Evolutionary conservation across 2,113 vertebrate genomes (phyloP), one percentile per base, ranked within the genome.

Genomic region (Eleginops maclovinus): DNA sequence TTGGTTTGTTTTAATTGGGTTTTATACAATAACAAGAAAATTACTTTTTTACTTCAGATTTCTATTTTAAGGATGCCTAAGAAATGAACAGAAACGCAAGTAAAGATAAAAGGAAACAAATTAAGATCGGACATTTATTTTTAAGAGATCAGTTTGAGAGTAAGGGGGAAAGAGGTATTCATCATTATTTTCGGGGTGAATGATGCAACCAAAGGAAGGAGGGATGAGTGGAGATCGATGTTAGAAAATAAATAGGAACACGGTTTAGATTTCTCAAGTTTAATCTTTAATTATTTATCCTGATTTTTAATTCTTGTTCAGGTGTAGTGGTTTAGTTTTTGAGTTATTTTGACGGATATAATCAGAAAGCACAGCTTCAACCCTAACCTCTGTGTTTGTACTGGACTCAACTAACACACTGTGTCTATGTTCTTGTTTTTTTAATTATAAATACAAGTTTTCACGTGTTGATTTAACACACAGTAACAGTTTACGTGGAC

Each of bases 321-420:
- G 75, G 50, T 43, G 54, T 54, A 74, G 73, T 80, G 7, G 5
- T 36, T 64, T 81, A 40, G 73, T 63, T 75, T 77, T 41, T 36
- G 31, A 36, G 31, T 36, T 36, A 1, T 72, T 69, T 0, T 53
- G 49, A 69, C 26, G 67, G 63, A 58, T 50, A 2, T 64, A 64
- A 55, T 46, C 62, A 62, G 63, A 72, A 63, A 1, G 31, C 5
- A 36, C 56, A 40, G 49, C 40, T 54, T 66, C 11, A 19, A 36
- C 77, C 58, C 74, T 59, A 78, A 75, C 77, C 44, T 71, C 62
- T 17, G 75, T 86, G 79, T 82, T 58, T 83, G 65, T 82, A n/a
- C 60, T 77, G 75, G 75, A 75, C 66, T 79, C 12, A 1, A 80
- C 75, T 73, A 79, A 79, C 79, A 66, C 83, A 77, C 75, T 40